These are phyloP conservation scores for Trachelus tabidus DNA, from an alignment of 2,888 invertebrate species.

Conservation along the genomic window DNA sequence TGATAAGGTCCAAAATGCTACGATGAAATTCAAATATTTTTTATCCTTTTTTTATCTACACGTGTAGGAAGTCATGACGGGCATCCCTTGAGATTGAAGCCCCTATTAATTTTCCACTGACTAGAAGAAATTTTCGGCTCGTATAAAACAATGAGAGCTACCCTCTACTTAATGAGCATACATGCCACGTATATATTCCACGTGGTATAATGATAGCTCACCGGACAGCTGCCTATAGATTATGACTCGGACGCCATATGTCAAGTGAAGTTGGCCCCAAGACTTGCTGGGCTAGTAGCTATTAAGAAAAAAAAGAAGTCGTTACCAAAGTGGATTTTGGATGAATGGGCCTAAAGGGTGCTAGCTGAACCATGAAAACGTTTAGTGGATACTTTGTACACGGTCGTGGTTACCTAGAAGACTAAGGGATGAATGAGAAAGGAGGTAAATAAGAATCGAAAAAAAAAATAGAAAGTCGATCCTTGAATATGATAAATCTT, in stretches of 20 bases:
- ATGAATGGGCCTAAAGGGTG: neutral
- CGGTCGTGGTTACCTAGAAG: neutral
- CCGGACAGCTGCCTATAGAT: neutral
- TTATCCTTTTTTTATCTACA: neutral
- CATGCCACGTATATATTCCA: neutral
- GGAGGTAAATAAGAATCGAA: neutral
- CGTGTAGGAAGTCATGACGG: neutral
- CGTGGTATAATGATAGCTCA: neutral
- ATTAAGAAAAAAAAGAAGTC: neutral
- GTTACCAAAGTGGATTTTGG: neutral
- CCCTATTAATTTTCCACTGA: neutral
- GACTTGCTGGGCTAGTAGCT: neutral
- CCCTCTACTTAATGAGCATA: neutral
- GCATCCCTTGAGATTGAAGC: neutral
- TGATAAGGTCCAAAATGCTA: neutral
- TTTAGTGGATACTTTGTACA: neutral
- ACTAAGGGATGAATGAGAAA: conserved; percentile 4
- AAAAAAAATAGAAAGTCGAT: conserved; percentile 14
- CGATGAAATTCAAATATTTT: neutral
- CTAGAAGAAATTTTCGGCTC: neutral
- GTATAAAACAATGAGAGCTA: neutral
- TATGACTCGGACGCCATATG: neutral
- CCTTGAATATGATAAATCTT: neutral
- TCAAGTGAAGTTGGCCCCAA: neutral
- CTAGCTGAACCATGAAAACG: neutral